These are phyloP conservation scores for Pseudomyrmex gracilis DNA, from an alignment of 1,140 invertebrate species.

Conservation along the genomic window DNA sequence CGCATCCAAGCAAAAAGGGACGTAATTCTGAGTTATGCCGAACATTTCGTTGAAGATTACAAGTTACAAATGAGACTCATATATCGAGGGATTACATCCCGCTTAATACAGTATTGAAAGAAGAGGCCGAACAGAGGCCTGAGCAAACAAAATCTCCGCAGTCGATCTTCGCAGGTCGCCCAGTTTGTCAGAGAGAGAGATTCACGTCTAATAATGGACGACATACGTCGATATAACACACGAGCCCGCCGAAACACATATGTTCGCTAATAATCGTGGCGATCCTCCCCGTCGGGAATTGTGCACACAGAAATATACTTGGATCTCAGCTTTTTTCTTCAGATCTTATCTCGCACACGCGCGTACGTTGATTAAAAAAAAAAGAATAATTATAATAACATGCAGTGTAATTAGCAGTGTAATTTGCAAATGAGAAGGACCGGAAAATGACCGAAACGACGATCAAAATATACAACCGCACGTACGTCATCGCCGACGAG, in stretches of 20 bases:
- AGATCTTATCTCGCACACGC: background rate
- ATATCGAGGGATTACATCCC: slow-evolving; percentile 78
- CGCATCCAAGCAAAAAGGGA: slow-evolving; percentile 24
- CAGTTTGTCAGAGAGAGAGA: slow-evolving; percentile 19
- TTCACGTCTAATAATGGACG: slow-evolving; percentile 18
- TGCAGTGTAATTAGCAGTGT: no score
- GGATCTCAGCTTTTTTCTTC: background rate
- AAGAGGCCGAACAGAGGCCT: slow-evolving; percentile 64
- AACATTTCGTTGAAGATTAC: slow-evolving; percentile 76
- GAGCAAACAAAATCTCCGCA: slow-evolving; percentile 62
- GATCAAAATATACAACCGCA: background rate
- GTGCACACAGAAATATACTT: background rate
- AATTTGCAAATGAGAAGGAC: no score
- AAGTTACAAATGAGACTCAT: slow-evolving; percentile 80
- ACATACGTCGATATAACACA: slow-evolving; percentile 33
- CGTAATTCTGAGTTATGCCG: slow-evolving; percentile 77
- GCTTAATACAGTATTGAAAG: slow-evolving; percentile 67
- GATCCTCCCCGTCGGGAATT: slow-evolving; percentile 7
- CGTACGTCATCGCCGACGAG: background rate
- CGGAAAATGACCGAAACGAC: background rate
- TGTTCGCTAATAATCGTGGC: slow-evolving; percentile 55
- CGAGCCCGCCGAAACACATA: slow-evolving; percentile 57
- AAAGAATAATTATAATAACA: background rate
- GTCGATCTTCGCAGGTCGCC: slow-evolving; percentile 16
- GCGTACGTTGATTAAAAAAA: background rate